These are phyloP conservation scores for Sinocyclocheilus grahami DNA, from an alignment of 2,113 vertebrate genomes.

Conservation along the genomic window DNA sequence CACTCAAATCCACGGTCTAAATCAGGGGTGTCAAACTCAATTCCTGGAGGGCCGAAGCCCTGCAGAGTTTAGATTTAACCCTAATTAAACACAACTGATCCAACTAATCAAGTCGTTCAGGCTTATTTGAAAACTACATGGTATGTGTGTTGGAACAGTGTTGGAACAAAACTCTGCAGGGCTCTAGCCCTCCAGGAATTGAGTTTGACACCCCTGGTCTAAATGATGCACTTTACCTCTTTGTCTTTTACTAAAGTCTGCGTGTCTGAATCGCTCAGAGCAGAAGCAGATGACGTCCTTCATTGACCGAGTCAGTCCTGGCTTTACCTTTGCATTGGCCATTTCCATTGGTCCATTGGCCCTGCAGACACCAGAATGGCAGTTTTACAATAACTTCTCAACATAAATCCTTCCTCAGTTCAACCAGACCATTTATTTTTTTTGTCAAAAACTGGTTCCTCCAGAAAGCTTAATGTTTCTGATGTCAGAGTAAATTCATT, in stretches of 20 bases:
- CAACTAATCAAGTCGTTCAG: too few species aligned
- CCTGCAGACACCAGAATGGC: constrained; percentile 66
- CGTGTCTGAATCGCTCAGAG: constrained; percentile 67
- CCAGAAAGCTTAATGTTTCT: background rate
- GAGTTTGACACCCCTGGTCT: background rate
- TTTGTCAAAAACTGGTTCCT: background rate
- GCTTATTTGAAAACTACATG: too few species aligned
- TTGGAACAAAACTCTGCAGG: too few species aligned
- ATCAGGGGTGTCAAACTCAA: too few species aligned
- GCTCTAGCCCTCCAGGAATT: too few species aligned
- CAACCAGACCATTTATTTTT: background rate
- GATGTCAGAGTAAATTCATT: too few species aligned
- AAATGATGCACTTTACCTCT: constrained; percentile 37
- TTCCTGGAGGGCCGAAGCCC: too few species aligned
- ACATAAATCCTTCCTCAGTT: background rate
- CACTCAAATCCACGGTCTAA: background rate
- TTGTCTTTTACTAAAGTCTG: constrained; percentile 21
- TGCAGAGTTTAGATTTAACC: too few species aligned
- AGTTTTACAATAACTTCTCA: background rate
- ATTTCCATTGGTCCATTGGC: constrained; percentile 55
- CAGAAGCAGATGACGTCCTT: constrained; percentile 82
- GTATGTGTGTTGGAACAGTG: too few species aligned
- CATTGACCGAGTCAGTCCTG: constrained; percentile 77
- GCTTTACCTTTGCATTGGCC: constrained; percentile 68
- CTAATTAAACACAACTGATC: too few species aligned